phyloP scores from a whole-genome alignment of 2,113 vertebrate species.

The Machaerirhynchus nigripectus region DNA sequence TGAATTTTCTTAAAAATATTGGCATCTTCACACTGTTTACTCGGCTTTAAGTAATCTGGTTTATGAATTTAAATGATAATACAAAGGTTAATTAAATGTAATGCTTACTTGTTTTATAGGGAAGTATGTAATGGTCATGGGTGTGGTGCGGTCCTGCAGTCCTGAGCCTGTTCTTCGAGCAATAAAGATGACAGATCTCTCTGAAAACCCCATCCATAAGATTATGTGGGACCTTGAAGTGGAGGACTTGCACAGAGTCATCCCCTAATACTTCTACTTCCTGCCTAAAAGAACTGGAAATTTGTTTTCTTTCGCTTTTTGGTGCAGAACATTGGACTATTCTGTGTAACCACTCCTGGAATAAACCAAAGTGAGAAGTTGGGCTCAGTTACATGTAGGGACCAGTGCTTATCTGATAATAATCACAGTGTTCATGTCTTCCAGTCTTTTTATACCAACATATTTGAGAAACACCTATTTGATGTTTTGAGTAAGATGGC shows the following conservation, averaged over 20 bases:
- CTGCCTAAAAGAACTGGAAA: neutral
- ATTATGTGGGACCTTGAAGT: constrained; percentile 89
- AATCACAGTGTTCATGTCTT: neutral
- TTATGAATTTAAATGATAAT: neutral
- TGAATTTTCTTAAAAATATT: neutral
- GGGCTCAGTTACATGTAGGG: neutral
- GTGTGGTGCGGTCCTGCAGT: constrained; percentile 75
- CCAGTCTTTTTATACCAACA: neutral
- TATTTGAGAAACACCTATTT: neutral
- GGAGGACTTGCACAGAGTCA: constrained; percentile 84
- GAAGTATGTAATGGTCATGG: constrained; percentile 97
- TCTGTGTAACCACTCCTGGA: neutral
- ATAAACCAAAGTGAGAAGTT: neutral
- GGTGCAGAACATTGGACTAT: neutral
- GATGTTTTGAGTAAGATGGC: neutral
- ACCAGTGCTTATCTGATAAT: neutral
- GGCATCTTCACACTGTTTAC: neutral
- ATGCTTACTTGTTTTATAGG: constrained; percentile 65
- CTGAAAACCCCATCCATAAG: constrained; percentile 78
- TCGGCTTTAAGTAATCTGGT: neutral
- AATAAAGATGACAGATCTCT: constrained; percentile 91
- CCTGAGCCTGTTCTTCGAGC: constrained; percentile 88
- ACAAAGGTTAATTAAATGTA: neutral
- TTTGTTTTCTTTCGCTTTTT: neutral
- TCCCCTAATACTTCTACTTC: constrained; percentile 53